Percentiles rank a stretch among this genome's conserved stretches.
Conservation (phyloP, 2,888 invertebrate species). For the Hypomecis atomaria region DNA sequence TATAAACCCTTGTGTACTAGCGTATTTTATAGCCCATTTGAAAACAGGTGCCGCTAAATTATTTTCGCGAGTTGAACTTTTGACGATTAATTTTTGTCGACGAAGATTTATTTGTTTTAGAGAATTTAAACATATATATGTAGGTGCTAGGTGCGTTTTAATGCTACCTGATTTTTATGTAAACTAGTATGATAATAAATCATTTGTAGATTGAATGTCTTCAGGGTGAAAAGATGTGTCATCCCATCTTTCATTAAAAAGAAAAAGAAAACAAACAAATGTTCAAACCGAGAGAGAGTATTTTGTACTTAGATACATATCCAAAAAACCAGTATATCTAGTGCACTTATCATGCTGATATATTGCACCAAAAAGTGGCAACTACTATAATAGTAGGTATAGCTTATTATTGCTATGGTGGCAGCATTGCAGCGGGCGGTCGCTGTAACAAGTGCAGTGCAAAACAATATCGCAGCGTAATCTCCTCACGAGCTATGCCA, state of each 20-base stretch:
- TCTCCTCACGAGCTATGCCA: constrained; percentile 52
- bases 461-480: constrained; percentile 66
- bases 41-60: constrained; percentile 49
- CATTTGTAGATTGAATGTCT: no score
- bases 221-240: no score
- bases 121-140: neutral
- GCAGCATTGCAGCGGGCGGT: constrained; percentile 20
- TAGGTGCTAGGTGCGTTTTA: no score
- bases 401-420: constrained; percentile 33
- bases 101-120: constrained; percentile 19
- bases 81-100: constrained; percentile 29
- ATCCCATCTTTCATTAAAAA: no score
- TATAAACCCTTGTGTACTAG: constrained; percentile 55
- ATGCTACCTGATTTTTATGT: no score
- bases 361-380: no score
- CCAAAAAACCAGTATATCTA: no score
- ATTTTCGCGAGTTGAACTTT: constrained; percentile 37
- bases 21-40: constrained; percentile 47
- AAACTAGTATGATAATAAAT: no score
- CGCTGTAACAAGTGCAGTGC: constrained; percentile 60
- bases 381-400: constrained; percentile 7
- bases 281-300: no score
- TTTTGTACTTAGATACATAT: no score
- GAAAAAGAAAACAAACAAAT: no score
- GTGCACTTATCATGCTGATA: no score